Evolutionary conservation across 2,797 vertebrate genomes (phyloP).

Genomic region (Mormyrops boulengeri): DNA sequence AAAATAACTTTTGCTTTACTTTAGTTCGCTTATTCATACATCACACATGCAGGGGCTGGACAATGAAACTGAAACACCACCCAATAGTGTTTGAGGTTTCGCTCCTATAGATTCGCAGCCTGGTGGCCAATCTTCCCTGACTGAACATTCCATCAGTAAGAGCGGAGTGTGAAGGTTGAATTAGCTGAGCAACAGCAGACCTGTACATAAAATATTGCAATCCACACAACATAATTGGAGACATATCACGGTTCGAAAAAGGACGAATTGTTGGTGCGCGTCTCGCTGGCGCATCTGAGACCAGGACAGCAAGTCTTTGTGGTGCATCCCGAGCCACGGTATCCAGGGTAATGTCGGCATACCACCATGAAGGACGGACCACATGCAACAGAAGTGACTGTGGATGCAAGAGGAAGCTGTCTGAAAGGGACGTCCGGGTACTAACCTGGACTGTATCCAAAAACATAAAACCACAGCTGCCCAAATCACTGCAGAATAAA

Average conservation of each 20-base stretch:
- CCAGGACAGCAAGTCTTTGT: background rate
- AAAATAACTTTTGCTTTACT: background rate
- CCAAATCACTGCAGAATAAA: background rate
- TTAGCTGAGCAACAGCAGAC: background rate
- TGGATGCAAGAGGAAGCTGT: background rate
- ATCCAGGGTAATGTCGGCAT: background rate
- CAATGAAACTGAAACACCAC: background rate
- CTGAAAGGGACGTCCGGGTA: background rate
- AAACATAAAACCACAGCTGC: background rate
- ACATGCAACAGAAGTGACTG: background rate
- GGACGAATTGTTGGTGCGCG: background rate
- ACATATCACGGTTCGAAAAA: background rate
- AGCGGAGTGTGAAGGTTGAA: background rate
- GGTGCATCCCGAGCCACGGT: background rate
- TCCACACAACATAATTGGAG: background rate
- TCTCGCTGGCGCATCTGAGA: background rate
- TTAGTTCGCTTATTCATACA: background rate
- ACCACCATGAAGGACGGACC: background rate
- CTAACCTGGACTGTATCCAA: background rate
- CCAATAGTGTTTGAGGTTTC: background rate
- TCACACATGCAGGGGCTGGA: background rate
- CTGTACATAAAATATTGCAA: background rate
- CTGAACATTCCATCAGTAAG: background rate
- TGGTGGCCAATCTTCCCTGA: background rate
- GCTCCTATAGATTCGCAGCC: background rate